Conservation (phyloP, 2,888 invertebrate genomes). For the Sthenelais limicola region DNA sequence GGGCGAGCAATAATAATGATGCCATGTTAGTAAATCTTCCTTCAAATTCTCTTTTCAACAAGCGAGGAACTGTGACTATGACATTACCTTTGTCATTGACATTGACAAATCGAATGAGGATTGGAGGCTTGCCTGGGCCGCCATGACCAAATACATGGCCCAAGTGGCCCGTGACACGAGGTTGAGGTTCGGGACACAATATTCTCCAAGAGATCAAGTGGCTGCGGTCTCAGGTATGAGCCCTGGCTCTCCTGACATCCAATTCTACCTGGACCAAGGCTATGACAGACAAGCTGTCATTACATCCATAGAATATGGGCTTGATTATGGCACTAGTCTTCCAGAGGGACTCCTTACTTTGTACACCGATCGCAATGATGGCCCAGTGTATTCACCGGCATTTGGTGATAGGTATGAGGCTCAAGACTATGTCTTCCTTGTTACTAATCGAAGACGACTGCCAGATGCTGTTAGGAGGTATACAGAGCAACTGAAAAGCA, state of each 20-base stretch:
- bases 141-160: background rate
- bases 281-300: no score
- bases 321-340: background rate
- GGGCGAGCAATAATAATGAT: background rate
- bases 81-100: constrained; percentile 19
- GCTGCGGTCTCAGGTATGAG: constrained; percentile 7
- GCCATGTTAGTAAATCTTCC: background rate
- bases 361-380: background rate
- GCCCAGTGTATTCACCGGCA: constrained; percentile 2
- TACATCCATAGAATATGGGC: background rate
- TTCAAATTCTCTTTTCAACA: background rate
- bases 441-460: constrained; percentile 3
- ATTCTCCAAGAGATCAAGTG: constrained; percentile 3
- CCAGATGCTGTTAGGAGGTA: background rate
- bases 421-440: constrained; percentile 11
- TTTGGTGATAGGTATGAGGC: background rate
- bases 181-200: background rate
- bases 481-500: background rate
- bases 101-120: background rate
- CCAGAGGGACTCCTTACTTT: background rate
- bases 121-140: background rate
- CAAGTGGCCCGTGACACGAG: background rate
- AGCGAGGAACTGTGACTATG: constrained; percentile 6
- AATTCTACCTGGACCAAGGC: constrained; percentile 20
- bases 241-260: background rate